A percentile compares a stretch with the other conserved stretches of the same genome.
phyloP scores from a whole-genome alignment of 2,113 vertebrate species.

The Vidua chalybeata region DNA sequence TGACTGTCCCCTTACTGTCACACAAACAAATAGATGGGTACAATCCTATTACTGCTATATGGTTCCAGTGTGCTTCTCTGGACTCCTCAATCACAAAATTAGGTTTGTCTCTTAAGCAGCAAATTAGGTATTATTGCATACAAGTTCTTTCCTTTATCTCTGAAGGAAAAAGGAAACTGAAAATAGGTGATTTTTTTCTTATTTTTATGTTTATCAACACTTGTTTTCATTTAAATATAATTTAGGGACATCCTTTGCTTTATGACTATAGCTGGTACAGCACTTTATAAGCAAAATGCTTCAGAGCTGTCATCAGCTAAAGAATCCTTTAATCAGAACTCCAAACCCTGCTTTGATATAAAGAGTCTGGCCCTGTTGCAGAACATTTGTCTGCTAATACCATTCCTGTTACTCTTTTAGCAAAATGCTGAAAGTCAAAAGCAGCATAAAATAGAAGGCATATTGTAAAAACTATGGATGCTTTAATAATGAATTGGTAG shows the following conservation, averaged over 20 bases:
- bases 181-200: neutral
- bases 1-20: neutral
- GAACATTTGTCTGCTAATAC: neutral
- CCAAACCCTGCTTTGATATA: neutral
- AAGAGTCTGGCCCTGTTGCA: neutral
- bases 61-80: neutral
- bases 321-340: neutral
- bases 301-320: neutral
- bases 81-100: neutral
- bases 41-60: neutral
- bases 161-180: neutral
- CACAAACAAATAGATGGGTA: neutral
- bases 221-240: neutral
- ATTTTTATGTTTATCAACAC: neutral
- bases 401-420: neutral
- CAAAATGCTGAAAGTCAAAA: neutral
- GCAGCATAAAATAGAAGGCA: neutral
- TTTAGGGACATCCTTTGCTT: neutral
- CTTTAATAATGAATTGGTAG: neutral
- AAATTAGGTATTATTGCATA: neutral
- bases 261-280: neutral
- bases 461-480: neutral
- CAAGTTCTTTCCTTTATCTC: neutral
- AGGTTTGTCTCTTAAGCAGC: neutral
- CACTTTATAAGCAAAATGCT: neutral